These are phyloP conservation scores for Prunella strophiata DNA, from an alignment of 2,797 vertebrate genomes.

Conservation along the genomic window DNA sequence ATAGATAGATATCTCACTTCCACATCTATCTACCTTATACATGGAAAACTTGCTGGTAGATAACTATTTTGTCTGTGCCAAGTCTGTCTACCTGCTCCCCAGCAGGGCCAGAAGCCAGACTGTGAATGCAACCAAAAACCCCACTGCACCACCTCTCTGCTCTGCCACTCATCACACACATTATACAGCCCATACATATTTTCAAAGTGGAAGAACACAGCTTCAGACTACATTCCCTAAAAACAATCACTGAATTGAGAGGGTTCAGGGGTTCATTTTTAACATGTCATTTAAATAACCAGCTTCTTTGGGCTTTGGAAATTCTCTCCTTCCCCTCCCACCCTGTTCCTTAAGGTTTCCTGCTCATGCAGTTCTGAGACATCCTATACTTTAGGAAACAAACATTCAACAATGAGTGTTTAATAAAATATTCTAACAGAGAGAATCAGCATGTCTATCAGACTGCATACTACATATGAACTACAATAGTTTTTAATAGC, in stretches of 20 bases:
- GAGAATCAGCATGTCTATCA: not conserved
- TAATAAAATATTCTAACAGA: not conserved
- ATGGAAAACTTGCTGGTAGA: not conserved
- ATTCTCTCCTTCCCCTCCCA: not conserved
- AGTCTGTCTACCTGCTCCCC: not conserved
- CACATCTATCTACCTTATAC: not conserved
- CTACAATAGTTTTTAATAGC: not conserved
- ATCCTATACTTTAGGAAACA: not conserved
- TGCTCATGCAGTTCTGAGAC: not conserved
- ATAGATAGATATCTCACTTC: too few relatives aligned
- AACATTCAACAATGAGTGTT: not conserved
- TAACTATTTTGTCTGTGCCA: not conserved
- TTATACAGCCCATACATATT: not conserved
- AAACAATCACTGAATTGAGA: not conserved
- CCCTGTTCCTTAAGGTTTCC: not conserved
- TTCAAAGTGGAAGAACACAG: not conserved
- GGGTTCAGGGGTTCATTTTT: not conserved
- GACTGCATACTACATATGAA: not conserved
- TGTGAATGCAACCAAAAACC: not conserved
- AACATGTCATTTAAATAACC: not conserved
- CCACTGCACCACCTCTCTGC: not conserved
- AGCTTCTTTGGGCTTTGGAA: not conserved
- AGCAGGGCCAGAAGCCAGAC: not conserved
- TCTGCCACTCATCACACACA: fast-evolving
- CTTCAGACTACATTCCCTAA: not conserved